Percentiles rank a stretch among this genome's conserved stretches.
Conservation (phyloP, 2,888 invertebrate genomes). For the Polydrusus cervinus region DNA sequence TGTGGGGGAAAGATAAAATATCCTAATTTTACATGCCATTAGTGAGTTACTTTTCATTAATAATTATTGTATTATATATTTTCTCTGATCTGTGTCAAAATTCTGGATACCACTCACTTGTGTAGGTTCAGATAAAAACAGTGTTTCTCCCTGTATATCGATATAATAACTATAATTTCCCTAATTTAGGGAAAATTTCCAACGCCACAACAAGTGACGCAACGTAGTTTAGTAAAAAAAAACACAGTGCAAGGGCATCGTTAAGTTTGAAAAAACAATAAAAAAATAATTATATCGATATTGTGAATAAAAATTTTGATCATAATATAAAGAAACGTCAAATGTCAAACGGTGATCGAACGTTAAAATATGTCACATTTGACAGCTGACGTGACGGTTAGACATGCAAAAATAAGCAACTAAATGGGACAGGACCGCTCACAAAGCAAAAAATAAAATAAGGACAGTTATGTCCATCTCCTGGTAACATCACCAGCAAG, state of each 20-base stretch:
- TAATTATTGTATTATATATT: too few species aligned
- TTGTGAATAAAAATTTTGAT: conserved; percentile 34
- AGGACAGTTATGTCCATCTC: too few species aligned
- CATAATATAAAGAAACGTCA: conserved; percentile 13
- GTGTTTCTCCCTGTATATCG: conserved; percentile 46
- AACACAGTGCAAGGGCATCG: conserved; percentile 48
- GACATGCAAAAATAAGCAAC: conserved; percentile 52
- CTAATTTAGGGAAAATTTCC: conserved; percentile 50
- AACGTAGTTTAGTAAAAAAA: background rate
- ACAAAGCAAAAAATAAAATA: conserved; percentile 52
- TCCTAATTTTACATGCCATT: too few species aligned
- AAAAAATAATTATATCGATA: conserved; percentile 51
- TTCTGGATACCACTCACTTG: too few species aligned
- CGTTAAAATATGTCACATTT: conserved; percentile 9
- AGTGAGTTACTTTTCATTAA: too few species aligned
- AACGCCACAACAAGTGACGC: conserved; percentile 12
- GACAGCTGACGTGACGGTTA: conserved; percentile 23
- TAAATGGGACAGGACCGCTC: conserved; percentile 51
- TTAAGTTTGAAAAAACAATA: conserved; percentile 25
- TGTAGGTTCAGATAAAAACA: conserved; percentile 19
- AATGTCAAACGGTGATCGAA: conserved; percentile 19
- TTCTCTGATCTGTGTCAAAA: too few species aligned
- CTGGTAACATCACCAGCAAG: too few species aligned
- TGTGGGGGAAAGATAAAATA: too few species aligned
- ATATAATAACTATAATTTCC: conserved; percentile 49